A percentile compares a stretch with the other conserved stretches of the same genome.
Conservation (phyloP, 2,888 invertebrate genomes). For the Odontothrips loti region DNA sequence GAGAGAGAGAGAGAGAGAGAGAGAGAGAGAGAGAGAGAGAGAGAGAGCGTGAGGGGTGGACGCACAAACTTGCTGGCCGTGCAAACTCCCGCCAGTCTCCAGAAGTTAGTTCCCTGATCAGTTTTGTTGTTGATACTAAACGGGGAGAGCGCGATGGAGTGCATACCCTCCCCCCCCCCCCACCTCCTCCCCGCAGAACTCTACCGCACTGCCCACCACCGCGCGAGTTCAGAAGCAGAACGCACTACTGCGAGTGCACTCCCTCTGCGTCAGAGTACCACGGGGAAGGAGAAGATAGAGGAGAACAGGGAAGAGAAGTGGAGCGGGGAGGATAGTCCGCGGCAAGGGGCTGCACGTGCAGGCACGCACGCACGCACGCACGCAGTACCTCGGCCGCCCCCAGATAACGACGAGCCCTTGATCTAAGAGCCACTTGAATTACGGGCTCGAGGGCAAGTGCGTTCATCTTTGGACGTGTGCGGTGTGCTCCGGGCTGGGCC, state of each 20-base stretch:
- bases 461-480: slow-evolving; percentile 22
- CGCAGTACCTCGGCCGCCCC: not conserved
- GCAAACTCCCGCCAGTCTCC: not conserved
- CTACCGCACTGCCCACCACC: no score
- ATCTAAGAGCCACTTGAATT: slow-evolving; percentile 15
- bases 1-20: no score
- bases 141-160: not conserved
- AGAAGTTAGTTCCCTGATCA: slow-evolving; percentile 14
- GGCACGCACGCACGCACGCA: not conserved
- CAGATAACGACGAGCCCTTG: not conserved
- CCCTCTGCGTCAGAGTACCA: no score
- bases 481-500: not conserved
- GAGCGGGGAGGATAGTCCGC: not conserved
- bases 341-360: not conserved
- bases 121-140: slow-evolving; percentile 19
- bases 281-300: not conserved
- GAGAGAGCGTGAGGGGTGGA: no score
- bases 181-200: not conserved
- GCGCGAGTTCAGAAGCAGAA: no score
- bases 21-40: no score
- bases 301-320: not conserved
- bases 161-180: not conserved
- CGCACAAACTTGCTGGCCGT: not conserved
- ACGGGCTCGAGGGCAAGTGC: not conserved
- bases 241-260: no score